Evolutionary conservation across 2,888 invertebrate genomes (phyloP).

Genomic region (Rugalucina vietnamica): DNA sequence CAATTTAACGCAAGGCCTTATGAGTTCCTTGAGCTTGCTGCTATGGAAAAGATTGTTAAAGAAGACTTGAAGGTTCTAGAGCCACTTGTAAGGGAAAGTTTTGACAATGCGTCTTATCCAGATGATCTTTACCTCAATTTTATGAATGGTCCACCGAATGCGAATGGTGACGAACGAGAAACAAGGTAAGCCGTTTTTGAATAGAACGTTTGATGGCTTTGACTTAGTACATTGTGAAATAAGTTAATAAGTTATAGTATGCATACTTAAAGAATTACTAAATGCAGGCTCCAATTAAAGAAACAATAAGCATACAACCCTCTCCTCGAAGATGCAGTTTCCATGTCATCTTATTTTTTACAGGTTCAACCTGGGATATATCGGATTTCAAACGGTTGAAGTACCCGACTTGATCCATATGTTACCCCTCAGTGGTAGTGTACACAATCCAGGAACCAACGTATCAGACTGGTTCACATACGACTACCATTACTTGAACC

Average conservation of each 20-base stretch:
- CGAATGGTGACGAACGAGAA: conserved; percentile 41
- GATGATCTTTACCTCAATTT: conserved; percentile 57
- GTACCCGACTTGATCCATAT: conserved; percentile 65
- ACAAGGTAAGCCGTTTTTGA: conserved; percentile 58
- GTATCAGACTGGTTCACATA: conserved; percentile 62
- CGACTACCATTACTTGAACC: conserved; percentile 68
- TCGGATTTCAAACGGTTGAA: conserved; percentile 30
- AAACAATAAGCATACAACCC: too few species aligned
- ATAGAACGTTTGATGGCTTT: too few species aligned
- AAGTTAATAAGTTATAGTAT: too few species aligned
- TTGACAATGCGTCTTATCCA: conserved; percentile 59
- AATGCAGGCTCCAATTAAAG: too few species aligned
- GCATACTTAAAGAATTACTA: too few species aligned
- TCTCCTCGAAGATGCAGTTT: too few species aligned
- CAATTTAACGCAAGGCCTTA: conserved; percentile 67
- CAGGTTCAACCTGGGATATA: conserved; percentile 43
- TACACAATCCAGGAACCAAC: conserved; percentile 66
- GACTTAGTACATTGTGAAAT: too few species aligned
- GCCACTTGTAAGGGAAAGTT: conserved; percentile 61
- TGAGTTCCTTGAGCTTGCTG: conserved; percentile 56
- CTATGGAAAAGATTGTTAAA: conserved; percentile 49
- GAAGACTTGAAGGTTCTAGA: conserved; percentile 48
- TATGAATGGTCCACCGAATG: conserved; percentile 58
- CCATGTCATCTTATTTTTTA: too few species aligned
- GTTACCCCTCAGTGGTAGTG: conserved; percentile 62